These are phyloP conservation scores for Drosophila miranda DNA, from an alignment of 1,140 invertebrate genomes.

Conservation along the genomic window DNA sequence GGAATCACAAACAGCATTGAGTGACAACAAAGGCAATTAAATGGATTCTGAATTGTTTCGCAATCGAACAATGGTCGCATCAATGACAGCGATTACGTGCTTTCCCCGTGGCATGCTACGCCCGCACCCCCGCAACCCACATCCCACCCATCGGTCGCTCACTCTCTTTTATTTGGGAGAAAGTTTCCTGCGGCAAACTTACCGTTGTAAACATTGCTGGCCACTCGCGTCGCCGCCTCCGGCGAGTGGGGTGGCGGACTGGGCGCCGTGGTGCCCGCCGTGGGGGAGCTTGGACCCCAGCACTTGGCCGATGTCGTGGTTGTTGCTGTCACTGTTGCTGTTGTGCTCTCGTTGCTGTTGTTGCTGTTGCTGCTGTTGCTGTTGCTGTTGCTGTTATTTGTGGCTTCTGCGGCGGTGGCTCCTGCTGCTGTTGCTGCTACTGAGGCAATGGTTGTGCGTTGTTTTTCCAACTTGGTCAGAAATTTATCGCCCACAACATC, in stretches of 20 bases:
- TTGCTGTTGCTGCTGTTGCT: constrained; percentile 59
- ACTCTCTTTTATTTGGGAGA: not conserved
- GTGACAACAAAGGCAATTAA: constrained; percentile 56
- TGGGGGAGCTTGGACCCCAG: constrained; percentile 89
- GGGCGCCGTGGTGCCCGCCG: constrained; percentile 88
- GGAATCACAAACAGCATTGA: constrained; percentile 50
- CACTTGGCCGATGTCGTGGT: constrained; percentile 83
- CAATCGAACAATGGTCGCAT: constrained; percentile 57
- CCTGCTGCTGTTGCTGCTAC: constrained; percentile 53
- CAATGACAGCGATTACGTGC: constrained; percentile 57
- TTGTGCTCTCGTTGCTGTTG: constrained; percentile 36
- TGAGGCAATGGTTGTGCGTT: constrained; percentile 83
- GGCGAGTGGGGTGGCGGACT: constrained; percentile 87
- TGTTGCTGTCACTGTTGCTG: constrained; percentile 51
- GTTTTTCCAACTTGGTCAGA: constrained; percentile 62
- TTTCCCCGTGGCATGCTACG: constrained; percentile 3
- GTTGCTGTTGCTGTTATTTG: constrained; percentile 69
- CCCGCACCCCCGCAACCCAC: not conserved
- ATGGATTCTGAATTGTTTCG: constrained; percentile 55
- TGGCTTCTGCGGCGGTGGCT: constrained; percentile 72
- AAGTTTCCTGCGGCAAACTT: constrained; percentile 69
- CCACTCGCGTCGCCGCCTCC: constrained; percentile 83
- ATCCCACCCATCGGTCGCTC: no score
- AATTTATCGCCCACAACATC: constrained; percentile 88
- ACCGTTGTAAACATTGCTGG: constrained; percentile 87